Conservation (phyloP, 1,140 invertebrate genomes). For the Cephus cinctus region DNA sequence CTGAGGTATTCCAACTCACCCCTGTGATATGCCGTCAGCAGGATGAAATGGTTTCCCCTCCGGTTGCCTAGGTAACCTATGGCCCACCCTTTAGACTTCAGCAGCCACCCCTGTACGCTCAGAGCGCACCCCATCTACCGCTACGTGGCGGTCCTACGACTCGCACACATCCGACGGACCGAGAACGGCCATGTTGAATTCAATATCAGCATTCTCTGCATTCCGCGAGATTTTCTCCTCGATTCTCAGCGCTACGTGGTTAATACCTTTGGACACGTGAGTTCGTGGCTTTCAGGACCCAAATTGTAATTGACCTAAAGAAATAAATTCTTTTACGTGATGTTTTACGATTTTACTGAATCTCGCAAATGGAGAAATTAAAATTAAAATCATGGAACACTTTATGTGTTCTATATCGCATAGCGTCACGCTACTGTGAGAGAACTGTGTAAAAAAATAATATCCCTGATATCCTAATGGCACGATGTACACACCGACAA, state of each 20-base stretch:
- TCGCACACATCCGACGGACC: constrained; percentile 24
- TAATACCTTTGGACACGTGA: constrained; percentile 20
- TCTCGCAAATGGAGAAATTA: too few species aligned
- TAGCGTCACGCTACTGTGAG: too few species aligned
- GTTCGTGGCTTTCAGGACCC: not conserved
- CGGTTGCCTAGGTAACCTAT: constrained; percentile 52
- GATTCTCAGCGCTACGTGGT: constrained; percentile 35
- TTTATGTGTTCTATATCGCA: too few species aligned
- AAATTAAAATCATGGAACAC: too few species aligned
- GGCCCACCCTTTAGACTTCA: constrained; percentile 42
- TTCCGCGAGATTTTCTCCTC: constrained; percentile 44
- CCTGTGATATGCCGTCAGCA: constrained; percentile 45
- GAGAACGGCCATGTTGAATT: constrained; percentile 56
- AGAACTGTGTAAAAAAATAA: too few species aligned
- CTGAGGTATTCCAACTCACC: constrained; percentile 28
- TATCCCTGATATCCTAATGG: too few species aligned
- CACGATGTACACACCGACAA: too few species aligned
- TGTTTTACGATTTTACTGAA: too few species aligned
- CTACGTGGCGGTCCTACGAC: too few species aligned
- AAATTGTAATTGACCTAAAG: too few species aligned
- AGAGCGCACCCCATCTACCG: too few species aligned
- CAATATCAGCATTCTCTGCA: constrained; percentile 54
- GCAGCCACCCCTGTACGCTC: constrained; percentile 18
- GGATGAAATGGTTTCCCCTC: constrained; percentile 51
- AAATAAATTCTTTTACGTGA: too few species aligned